These are phyloP conservation scores for Drosophila grimshawi DNA, from an alignment of 1,140 invertebrate species.

Conservation along the genomic window DNA sequence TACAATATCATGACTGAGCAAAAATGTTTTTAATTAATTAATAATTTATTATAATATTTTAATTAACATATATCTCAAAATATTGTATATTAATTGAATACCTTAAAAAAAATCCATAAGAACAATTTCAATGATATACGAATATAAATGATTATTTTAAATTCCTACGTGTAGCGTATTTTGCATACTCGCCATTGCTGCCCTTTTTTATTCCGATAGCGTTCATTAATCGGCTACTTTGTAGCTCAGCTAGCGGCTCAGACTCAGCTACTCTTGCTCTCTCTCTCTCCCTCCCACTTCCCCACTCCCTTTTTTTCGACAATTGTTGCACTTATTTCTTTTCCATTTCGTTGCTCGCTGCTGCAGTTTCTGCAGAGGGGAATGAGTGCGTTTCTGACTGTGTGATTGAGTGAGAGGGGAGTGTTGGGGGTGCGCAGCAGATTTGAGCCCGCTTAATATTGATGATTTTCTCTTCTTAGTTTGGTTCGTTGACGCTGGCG, in stretches of 20 bases:
- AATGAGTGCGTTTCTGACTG: slow-evolving; percentile 19
- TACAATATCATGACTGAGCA: too few species aligned
- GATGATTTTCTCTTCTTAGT: slow-evolving; percentile 35
- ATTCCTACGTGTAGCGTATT: slow-evolving; percentile 15
- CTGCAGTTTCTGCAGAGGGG: slow-evolving; percentile 38
- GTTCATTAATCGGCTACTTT: slow-evolving; percentile 49
- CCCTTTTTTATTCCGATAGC: slow-evolving; percentile 12
- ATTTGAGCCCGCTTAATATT: slow-evolving; percentile 69
- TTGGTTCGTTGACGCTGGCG: slow-evolving; percentile 13
- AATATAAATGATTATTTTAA: background rate
- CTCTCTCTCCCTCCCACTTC: slow-evolving; percentile 6
- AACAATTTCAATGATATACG: background rate
- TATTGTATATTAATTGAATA: too few species aligned
- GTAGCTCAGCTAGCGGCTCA: slow-evolving; percentile 41
- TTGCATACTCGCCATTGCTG: background rate
- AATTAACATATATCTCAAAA: too few species aligned
- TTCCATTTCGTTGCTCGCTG: slow-evolving; percentile 48
- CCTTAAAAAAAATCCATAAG: too few species aligned
- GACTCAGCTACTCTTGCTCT: slow-evolving; percentile 10
- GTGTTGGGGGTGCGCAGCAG: slow-evolving; percentile 28
- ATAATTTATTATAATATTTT: background rate
- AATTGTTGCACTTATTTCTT: slow-evolving; percentile 63
- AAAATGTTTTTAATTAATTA: background rate
- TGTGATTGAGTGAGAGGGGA: slow-evolving; percentile 12
- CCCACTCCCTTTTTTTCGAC: slow-evolving; percentile 19